Conservation (phyloP, 2,113 vertebrate genomes). For the Alaudala cheleensis region DNA sequence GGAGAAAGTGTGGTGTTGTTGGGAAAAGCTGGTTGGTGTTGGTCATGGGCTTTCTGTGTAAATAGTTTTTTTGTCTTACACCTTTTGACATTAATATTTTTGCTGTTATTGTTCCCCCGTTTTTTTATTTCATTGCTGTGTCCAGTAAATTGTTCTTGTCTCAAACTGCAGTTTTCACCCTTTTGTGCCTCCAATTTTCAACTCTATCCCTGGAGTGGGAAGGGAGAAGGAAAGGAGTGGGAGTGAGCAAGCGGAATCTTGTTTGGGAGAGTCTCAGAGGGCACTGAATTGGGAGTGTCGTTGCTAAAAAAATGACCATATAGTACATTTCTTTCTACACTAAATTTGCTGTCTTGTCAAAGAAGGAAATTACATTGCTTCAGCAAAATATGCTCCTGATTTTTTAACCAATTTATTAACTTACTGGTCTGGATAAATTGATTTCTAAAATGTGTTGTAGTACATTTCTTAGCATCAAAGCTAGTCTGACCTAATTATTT, state of each 20-base stretch:
- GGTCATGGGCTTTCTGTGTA: fast-evolving
- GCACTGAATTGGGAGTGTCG: background rate
- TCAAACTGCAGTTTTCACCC: background rate
- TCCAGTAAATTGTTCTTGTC: background rate
- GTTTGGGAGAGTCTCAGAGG: background rate
- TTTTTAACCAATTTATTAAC: background rate
- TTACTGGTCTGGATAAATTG: background rate
- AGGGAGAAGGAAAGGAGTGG: background rate
- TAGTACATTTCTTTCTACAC: background rate
- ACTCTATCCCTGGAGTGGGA: fast-evolving
- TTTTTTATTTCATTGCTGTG: background rate
- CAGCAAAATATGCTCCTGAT: background rate
- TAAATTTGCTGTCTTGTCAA: background rate
- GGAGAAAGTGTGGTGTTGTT: background rate
- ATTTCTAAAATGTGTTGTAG: background rate
- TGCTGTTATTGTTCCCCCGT: background rate
- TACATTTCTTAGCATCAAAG: background rate
- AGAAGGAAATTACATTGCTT: background rate
- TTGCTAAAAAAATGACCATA: background rate
- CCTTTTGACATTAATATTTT: background rate
- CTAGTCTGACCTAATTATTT: background rate
- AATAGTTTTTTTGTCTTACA: background rate
- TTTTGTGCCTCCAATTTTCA: background rate
- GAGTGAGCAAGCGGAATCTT: fast-evolving
- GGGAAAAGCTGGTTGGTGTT: background rate